These are phyloP conservation scores for Trilocha varians DNA, from an alignment of 2,888 invertebrate species.

Conservation along the genomic window DNA sequence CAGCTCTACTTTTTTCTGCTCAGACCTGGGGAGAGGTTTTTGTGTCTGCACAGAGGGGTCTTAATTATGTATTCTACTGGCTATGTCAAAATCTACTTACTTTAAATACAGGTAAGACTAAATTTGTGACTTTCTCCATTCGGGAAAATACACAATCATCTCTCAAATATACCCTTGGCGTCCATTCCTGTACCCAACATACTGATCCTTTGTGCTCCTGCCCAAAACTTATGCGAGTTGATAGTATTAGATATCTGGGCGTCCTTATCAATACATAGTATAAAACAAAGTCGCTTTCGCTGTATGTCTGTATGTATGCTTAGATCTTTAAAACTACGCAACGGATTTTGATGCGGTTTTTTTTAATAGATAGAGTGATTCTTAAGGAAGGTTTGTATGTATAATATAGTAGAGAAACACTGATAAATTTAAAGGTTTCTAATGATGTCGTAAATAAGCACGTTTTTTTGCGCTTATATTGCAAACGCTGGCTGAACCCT, in stretches of 20 bases:
- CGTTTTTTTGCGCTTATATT: no score
- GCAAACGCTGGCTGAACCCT: no score
- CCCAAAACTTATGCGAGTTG: background rate
- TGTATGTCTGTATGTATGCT: no score
- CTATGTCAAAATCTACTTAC: constrained; percentile 6
- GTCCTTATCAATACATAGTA: no score
- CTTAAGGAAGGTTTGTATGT: no score
- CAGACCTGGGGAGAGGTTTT: constrained; percentile 4
- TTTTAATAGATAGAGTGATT: no score
- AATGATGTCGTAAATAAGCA: no score
- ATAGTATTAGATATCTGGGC: constrained; percentile 1
- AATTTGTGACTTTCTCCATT: constrained; percentile 6
- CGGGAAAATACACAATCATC: background rate
- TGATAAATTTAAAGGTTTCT: no score
- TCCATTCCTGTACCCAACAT: background rate
- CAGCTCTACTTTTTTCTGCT: constrained; percentile 5
- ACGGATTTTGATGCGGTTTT: no score
- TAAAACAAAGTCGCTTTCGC: no score
- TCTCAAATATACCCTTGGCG: background rate
- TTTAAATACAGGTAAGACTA: constrained; percentile 11
- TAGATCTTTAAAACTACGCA: no score
- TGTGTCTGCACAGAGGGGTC: constrained; percentile 5
- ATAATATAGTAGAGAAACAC: no score
- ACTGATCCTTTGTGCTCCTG: background rate
- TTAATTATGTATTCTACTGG: constrained; percentile 6